Evolutionary conservation across 2,888 invertebrate species (phyloP), one percentile per base, ranked within the genome.

Genomic region (Perizoma flavofasciatum): DNA sequence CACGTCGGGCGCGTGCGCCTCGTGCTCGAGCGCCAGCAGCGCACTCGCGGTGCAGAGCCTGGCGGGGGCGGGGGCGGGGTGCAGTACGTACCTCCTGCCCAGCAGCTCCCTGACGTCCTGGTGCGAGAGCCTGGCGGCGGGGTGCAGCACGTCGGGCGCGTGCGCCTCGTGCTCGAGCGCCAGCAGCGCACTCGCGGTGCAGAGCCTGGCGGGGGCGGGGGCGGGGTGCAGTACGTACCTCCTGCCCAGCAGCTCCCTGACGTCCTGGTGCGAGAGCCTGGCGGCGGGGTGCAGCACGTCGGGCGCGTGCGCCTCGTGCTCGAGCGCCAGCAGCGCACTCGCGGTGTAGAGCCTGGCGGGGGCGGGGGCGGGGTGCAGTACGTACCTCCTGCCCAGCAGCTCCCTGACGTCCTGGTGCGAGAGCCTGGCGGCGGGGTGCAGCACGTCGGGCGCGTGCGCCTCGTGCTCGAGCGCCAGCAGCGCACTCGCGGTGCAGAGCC

Each of bases 21-120:
- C 94, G 74, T 94, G 95, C 81, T 99, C 99, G 67, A 98, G 93
- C 84, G 98, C 98, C 44, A 99, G 93, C 69, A 99, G 94, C 5
- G 98, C 97, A 0, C 97, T 97, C 66, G 98, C 97, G 92, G 98
- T 98, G 45, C 96, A 95, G 40, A 98, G 92, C 39, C 98, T 93
- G 11, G 97, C 96, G 88, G 98, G 2, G 95, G 93, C 63, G 94
- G 94, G 58, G 48, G 68, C 37, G 32, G 55, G 69, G 59, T 39
- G 69, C 66, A 96, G 96, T 94, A 97, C 97, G 82, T 97, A n/a
- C n/a, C n/a, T n/a, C n/a, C n/a, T n/a, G 2, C 95, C 93, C 63
- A 99, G 94, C 51, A 98, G 93, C 70, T 96, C 96, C 70, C 95
- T 92, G 4, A 96, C 95, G 89, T 97, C 97, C 55, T 94, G 32